These are phyloP conservation scores for Lithobates pipiens DNA, from an alignment of 2,797 vertebrate genomes.

Conservation along the genomic window DNA sequence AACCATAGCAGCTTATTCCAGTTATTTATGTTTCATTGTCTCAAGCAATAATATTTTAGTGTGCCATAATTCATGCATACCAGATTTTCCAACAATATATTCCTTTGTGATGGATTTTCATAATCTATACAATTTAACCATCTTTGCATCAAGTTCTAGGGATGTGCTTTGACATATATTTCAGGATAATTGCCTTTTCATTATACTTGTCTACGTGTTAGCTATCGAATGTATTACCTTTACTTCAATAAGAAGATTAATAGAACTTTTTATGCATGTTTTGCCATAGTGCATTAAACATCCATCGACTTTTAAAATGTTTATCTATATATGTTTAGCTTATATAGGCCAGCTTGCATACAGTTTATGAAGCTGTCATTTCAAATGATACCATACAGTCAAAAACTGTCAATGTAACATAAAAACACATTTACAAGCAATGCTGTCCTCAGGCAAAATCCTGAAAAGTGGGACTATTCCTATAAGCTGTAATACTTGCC, in stretches of 20 bases:
- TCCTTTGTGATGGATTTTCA: slow-evolving; percentile 19
- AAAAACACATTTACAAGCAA: too few species aligned
- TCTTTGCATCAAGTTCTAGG: slow-evolving; percentile 12
- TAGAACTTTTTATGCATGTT: slow-evolving; percentile 2
- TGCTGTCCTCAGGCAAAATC: too few species aligned
- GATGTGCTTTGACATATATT: slow-evolving; percentile 8
- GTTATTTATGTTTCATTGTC: slow-evolving; percentile 41
- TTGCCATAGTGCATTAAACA: slow-evolving; percentile 8
- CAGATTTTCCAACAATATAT: slow-evolving; percentile 1
- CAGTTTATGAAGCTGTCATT: too few species aligned
- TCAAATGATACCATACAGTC: too few species aligned
- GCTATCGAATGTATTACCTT: slow-evolving; percentile 4
- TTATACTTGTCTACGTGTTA: background rate
- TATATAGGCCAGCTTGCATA: too few species aligned
- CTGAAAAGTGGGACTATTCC: too few species aligned
- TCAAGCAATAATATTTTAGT: slow-evolving; percentile 26
- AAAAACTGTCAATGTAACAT: too few species aligned
- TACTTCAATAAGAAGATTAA: background rate
- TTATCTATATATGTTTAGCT: too few species aligned
- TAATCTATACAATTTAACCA: slow-evolving; percentile 19
- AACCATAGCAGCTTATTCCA: slow-evolving; percentile 12
- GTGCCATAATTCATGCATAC: slow-evolving; percentile 22
- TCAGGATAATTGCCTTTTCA: slow-evolving; percentile 20
- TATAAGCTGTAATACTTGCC: too few species aligned
- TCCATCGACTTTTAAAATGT: background rate